Evolutionary conservation across 2,113 vertebrate species (phyloP).

Genomic region (Tyto alba): DNA sequence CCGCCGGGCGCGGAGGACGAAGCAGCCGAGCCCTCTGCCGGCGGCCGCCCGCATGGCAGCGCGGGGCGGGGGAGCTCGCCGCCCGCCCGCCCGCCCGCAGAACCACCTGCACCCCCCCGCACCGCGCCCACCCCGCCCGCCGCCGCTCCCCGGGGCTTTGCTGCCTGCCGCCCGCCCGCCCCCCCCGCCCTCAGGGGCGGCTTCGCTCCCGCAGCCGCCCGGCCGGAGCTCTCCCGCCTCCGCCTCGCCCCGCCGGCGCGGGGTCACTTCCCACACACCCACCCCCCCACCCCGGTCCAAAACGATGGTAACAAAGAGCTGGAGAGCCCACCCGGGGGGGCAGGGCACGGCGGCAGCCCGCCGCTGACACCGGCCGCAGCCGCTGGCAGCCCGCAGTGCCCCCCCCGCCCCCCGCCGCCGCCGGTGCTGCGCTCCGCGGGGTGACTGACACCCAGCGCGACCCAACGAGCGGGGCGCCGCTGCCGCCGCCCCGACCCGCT

Average conservation of each 20-base stretch:
- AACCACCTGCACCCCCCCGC: slow-evolving; percentile 22
- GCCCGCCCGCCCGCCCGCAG: background rate
- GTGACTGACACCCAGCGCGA: background rate
- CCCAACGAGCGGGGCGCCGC: background rate
- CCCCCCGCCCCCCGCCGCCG: background rate
- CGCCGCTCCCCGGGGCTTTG: background rate
- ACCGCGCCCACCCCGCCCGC: background rate
- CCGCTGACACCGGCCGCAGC: background rate
- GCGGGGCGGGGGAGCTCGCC: background rate
- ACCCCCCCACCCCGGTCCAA: background rate
- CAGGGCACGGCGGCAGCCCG: background rate
- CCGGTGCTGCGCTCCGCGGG: background rate
- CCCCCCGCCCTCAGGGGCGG: background rate
- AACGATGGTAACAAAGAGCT: background rate
- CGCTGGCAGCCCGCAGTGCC: background rate
- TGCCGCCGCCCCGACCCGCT: background rate
- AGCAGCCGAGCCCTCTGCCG: background rate
- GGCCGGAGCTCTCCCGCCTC: background rate
- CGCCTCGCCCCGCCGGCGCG: background rate
- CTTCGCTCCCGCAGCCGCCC: background rate
- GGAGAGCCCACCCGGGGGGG: background rate
- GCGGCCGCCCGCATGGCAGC: background rate
- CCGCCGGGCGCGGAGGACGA: background rate
- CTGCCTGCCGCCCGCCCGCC: background rate
- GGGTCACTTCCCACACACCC: background rate